These are phyloP conservation scores for Drosophila sechellia DNA, from an alignment of 1,140 invertebrate species.

Conservation along the genomic window DNA sequence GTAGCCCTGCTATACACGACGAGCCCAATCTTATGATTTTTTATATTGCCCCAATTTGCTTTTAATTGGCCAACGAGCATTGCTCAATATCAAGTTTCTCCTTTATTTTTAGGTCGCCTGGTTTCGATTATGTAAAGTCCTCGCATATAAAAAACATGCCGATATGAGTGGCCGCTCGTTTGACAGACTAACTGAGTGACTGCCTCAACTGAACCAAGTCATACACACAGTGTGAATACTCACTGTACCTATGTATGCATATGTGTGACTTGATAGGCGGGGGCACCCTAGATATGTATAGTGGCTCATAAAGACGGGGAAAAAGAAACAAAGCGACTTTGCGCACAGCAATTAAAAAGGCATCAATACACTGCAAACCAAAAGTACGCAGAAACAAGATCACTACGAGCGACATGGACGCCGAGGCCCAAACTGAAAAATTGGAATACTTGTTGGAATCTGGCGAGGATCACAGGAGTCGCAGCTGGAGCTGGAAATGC, in stretches of 20 bases:
- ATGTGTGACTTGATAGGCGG: conserved; percentile 1
- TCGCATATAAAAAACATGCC: conserved; percentile 13
- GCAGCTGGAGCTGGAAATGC: neutral
- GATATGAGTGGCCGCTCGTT: conserved; percentile 9
- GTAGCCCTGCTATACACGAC: neutral
- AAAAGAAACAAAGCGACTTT: conserved; percentile 15
- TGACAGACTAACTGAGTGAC: conserved; percentile 29
- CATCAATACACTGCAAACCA: conserved; percentile 25
- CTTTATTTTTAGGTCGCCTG: conserved; percentile 30
- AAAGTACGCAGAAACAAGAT: conserved; percentile 42
- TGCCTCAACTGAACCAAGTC: conserved; percentile 7
- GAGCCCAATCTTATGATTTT: conserved; percentile 1
- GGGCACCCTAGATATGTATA: conserved; percentile 12
- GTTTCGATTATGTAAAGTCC: conserved; percentile 29
- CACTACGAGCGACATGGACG: conserved; percentile 8
- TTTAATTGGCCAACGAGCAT: conserved; percentile 32
- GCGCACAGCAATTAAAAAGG: conserved; percentile 57
- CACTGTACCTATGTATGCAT: neutral
- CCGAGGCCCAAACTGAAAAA: conserved; percentile 26
- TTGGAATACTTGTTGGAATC: conserved; percentile 60
- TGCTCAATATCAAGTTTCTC: conserved; percentile 33
- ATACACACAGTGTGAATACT: neutral
- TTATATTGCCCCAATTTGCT: conserved; percentile 20
- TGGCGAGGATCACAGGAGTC: conserved; percentile 23
- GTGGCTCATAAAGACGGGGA: neutral